Base-by-base conservation (phyloP, 2,888 invertebrate genomes). In the Nemotelus nigrinus region DNA sequence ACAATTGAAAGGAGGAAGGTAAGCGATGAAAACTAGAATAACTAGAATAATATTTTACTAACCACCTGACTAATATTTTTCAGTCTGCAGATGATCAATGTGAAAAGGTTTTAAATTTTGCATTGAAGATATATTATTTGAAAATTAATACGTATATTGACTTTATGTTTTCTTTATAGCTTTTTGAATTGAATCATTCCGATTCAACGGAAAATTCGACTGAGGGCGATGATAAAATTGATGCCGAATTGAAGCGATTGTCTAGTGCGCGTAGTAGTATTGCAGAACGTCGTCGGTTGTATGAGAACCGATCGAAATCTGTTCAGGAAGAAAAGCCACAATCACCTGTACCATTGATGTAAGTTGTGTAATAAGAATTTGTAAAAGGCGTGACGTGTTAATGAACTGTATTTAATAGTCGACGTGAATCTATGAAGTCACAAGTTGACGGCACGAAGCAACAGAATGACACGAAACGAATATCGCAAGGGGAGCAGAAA, bases 1-100 rank as follows among this genome's bases (percentile, higher is more conserved):
- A 94, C 94, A 0, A 93, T 94, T 0, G 94, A 95, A 83, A 88
- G 94, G n/a, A 89, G 94, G 82, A 94, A 92, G 87, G 86, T 94
- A 82, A 55, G 48, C 47, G 8, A 25, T 25, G 39, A 74, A 76
- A 6, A 53, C 25, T 7, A 4, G 4, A 47, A 74, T 47, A 7
- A 71, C 6, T 63, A 57, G 47, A 55, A 25, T 25, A 25, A 25
- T 25, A 25, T 47, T 44, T 57, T 4, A 5, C 60, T 63, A 58
- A 74, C 60, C 25, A 47, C 25, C 63, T 5, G 58, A 55, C 7
- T 10, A 71, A 74, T 74, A 70, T 48, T 75, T 78, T 74, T 44
- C 78, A 79, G 80, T 79, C 79, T 25, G 79, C 78, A n/a, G 78
- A 78, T 70, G 79, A 79, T 60, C 67, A 64, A 53, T 68, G 65